Evolutionary conservation across 2,113 vertebrate species (phyloP), one percentile per base, ranked within the genome.

Genomic region (Promerops cafer): DNA sequence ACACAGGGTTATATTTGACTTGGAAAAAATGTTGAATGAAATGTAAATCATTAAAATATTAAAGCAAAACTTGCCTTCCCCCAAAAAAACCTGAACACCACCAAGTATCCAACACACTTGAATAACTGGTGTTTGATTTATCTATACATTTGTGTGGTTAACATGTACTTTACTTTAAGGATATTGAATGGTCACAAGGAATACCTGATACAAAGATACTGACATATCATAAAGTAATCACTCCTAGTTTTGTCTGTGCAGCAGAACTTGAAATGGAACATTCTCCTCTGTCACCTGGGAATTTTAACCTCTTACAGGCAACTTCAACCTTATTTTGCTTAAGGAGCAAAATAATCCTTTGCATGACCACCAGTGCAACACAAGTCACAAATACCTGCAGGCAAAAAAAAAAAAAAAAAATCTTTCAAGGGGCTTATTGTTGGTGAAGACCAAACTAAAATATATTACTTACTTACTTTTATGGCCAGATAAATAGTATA

Each of bases 401-500:
- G 5, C 1, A 54, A 13, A 6, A 17, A 15, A 47, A 39, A 16
- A 23, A 44, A 8, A 50, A 24, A 53, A 50, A 66, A 50, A 82
- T 97, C 80, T 79, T 97, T 96, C 70, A 94, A 89, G 17, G 89
- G 72, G 45, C 98, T 99, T 98, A 98, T 98, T 98, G 96, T 68
- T 97, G 95, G 96, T 98, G 95, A 98, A 98, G 52, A 61, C 10
- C 49, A 90, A 70, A 61, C n/a, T 22, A 56, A 72, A 65, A 39
- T 3, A 22, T 4, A 52, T 27, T n/a, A n/a, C 6, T 94, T n/a
- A 53, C 15, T 56, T 77, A 39, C 98, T 98, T 97, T 98, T 97
- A 96, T 97, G 98, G 98, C 95, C 98, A 98, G 98, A 98, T 98
- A 98, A 98, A 98, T 98, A 98, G 97, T 84, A 94, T 97, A 98